These are phyloP conservation scores for Leptosomus discolor DNA, from an alignment of 2,113 vertebrate species.

Conservation along the genomic window DNA sequence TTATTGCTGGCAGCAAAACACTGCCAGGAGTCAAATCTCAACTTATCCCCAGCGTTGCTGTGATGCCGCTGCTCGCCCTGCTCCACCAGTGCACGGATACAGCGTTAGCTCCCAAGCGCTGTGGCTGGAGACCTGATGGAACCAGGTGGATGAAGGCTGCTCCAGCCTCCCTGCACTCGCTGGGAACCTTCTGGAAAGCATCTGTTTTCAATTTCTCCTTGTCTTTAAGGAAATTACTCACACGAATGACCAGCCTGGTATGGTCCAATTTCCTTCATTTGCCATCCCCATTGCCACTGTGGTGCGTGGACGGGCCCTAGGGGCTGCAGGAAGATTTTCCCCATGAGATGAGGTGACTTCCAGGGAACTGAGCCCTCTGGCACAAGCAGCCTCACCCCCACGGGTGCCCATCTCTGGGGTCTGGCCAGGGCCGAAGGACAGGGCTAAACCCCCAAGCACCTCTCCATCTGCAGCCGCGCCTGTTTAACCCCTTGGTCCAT, in stretches of 20 bases:
- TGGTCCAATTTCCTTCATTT: fast-evolving
- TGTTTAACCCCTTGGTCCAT: no score
- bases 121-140: no score
- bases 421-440: not conserved
- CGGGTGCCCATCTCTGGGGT: fast-evolving
- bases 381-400: no score
- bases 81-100: no score
- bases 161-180: not conserved
- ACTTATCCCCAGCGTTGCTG: no score
- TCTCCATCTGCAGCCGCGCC: not conserved
- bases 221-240: not conserved
- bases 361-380: not conserved
- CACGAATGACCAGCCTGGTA: no score
- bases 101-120: no score
- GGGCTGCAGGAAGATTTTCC: not conserved
- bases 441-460: not conserved
- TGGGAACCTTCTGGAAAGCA: not conserved
- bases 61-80: no score
- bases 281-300: fast-evolving
- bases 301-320: not conserved
- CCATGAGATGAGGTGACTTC: not conserved
- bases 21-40: no score
- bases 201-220: not conserved
- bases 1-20: no score
- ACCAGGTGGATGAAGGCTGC: not conserved